Conservation (phyloP, 2,113 vertebrate species). For the Notiomystis cincta region DNA sequence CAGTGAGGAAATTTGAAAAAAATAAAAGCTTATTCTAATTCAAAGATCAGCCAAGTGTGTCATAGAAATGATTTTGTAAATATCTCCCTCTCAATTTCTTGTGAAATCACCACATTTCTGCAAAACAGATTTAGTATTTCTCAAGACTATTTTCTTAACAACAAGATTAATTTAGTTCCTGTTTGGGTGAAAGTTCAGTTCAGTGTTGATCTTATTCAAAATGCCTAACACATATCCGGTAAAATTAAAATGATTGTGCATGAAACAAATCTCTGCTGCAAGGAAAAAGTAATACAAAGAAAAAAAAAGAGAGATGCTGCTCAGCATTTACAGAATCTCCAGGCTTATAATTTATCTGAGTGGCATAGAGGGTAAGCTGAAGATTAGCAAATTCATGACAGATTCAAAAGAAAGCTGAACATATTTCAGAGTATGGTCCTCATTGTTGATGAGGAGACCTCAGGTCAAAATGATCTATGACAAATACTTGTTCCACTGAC, state of each 20-base stretch:
- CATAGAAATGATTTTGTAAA: not conserved
- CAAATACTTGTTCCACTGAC: not conserved
- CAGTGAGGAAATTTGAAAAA: not conserved
- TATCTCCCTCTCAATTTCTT: not conserved
- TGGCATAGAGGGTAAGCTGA: not conserved
- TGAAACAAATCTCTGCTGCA: slow-evolving; percentile 21
- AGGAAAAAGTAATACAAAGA: slow-evolving; percentile 11
- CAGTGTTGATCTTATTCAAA: slow-evolving; percentile 20
- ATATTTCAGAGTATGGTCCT: not conserved
- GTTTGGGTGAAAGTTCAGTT: not conserved
- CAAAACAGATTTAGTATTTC: not conserved
- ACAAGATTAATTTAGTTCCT: not conserved
- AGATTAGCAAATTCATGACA: slow-evolving; percentile 17
- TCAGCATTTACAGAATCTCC: not conserved
- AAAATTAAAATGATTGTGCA: slow-evolving; percentile 11
- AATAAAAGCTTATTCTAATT: not conserved
- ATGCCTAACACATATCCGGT: not conserved
- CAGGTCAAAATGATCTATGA: not conserved
- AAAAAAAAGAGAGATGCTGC: not conserved
- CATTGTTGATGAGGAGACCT: not conserved
- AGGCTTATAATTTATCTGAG: slow-evolving; percentile 8
- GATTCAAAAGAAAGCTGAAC: not conserved
- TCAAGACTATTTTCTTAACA: not conserved
- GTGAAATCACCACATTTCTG: not conserved
- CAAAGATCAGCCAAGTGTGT: not conserved